phyloP scores from a whole-genome alignment of 92 coral and sea anemone species.

The Porites cylindrica region DNA sequence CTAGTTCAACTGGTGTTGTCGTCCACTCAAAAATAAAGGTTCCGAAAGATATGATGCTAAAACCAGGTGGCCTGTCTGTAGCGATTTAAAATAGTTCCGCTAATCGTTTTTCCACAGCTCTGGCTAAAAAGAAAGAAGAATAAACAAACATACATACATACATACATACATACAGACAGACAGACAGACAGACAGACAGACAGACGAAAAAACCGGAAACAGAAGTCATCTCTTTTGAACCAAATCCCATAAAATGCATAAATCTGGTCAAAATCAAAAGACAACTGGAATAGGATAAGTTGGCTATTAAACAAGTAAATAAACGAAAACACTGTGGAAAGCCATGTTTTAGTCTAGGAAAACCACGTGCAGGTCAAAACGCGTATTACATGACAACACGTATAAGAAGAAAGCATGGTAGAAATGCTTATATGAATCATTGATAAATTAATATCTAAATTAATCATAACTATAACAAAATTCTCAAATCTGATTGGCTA shows the following conservation, averaged over 20 bases:
- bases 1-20: slow-evolving; percentile 19
- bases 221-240: not conserved
- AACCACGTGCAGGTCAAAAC: no score
- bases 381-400: no score
- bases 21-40: not conserved
- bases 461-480: no score
- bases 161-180: no score
- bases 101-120: slow-evolving; percentile 27
- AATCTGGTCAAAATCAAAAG: not conserved
- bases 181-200: no score
- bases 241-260: not conserved
- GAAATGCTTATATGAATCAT: no score
- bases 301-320: not conserved
- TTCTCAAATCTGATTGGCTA: no score
- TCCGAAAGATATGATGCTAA: not conserved
- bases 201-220: not conserved
- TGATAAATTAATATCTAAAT: no score
- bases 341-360: no score
- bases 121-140: not conserved
- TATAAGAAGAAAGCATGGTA: no score
- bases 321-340: no score
- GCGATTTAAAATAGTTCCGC: not conserved
- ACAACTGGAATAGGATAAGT: not conserved
- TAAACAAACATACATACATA: no score
- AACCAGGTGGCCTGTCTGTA: slow-evolving; percentile 14